Conservation (phyloP, 2,113 vertebrate species). For the Lamprotornis superbus region DNA sequence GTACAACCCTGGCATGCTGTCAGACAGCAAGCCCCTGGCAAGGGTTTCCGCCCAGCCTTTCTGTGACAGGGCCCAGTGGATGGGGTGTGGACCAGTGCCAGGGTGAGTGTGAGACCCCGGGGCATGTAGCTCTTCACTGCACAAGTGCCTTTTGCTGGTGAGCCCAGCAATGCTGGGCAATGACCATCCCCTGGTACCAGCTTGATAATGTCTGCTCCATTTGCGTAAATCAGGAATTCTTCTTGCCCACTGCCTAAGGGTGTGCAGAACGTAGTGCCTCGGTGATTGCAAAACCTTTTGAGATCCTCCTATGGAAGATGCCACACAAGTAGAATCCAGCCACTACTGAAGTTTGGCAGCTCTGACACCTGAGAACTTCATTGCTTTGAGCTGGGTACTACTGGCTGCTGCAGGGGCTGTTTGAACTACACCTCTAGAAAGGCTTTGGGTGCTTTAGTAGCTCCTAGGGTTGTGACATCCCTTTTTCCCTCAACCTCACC, state of each 20-base stretch:
- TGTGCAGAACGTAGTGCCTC: fast-evolving
- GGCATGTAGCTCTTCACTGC: background rate
- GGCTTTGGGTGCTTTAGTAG: background rate
- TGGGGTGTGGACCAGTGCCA: background rate
- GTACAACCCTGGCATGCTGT: background rate
- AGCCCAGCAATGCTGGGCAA: background rate
- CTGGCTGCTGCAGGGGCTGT: background rate
- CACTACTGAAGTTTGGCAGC: background rate
- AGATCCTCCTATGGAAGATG: background rate
- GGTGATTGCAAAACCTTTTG: background rate
- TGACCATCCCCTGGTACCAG: background rate
- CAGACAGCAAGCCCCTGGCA: fast-evolving
- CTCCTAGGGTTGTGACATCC: background rate
- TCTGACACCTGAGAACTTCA: background rate
- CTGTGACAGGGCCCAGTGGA: background rate
- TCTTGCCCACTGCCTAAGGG: background rate
- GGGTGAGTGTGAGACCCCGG: background rate
- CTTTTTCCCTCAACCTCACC: background rate
- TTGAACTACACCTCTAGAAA: background rate
- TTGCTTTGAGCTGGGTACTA: background rate
- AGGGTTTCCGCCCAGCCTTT: background rate
- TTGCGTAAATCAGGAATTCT: background rate
- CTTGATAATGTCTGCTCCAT: background rate
- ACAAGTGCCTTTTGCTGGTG: background rate
- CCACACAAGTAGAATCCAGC: background rate